Conservation (phyloP, 2,888 invertebrate genomes). For the Ligdia adustata region DNA sequence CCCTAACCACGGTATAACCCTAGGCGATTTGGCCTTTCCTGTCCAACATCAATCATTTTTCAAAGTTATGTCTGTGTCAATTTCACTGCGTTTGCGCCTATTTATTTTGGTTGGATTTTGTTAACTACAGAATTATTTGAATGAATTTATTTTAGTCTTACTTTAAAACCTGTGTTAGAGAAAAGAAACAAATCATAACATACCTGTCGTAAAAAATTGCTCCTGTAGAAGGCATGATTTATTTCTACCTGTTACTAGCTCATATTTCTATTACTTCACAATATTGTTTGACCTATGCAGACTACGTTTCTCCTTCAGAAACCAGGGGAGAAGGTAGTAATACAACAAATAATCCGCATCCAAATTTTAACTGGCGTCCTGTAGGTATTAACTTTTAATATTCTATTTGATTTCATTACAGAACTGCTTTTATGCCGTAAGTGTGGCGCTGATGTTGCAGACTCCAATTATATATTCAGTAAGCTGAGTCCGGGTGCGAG, state of each 20-base stretch:
- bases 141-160: too few species aligned
- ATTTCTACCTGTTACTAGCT: constrained; percentile 44
- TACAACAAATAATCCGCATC: neutral
- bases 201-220: neutral
- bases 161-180: too few species aligned
- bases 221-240: constrained; percentile 59
- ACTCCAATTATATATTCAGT: constrained; percentile 78
- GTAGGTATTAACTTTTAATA: too few species aligned
- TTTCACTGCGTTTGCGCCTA: too few species aligned
- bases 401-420: constrained; percentile 60
- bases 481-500: constrained; percentile 78
- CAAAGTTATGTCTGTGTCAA: too few species aligned
- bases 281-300: constrained; percentile 43
- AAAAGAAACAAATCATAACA: too few species aligned
- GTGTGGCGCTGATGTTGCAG: constrained; percentile 84
- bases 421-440: constrained; percentile 83
- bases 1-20: too few species aligned
- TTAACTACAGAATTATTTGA: too few species aligned
- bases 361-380: too few species aligned
- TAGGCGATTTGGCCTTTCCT: too few species aligned
- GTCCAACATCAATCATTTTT: too few species aligned
- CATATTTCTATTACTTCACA: constrained; percentile 41
- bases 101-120: too few species aligned
- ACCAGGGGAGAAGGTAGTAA: constrained; percentile 54
- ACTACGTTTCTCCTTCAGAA: constrained; percentile 43